These are phyloP conservation scores for Epizoanthus ramosus DNA, from an alignment of 92 coral and sea anemone species.

Conservation along the genomic window DNA sequence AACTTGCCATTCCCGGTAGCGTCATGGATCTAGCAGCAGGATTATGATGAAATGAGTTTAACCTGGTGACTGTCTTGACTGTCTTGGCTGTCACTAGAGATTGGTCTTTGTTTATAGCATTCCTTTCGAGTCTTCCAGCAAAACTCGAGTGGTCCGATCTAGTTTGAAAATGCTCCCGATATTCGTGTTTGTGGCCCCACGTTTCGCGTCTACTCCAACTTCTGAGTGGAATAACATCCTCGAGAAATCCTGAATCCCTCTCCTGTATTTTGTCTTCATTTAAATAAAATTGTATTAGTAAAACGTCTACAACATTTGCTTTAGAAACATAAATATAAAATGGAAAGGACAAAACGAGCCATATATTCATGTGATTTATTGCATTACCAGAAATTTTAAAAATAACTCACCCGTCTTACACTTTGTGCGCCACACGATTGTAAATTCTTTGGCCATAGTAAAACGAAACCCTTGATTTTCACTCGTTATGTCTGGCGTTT, in stretches of 20 bases:
- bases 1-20: conserved; percentile 12
- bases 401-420: conserved; percentile 16
- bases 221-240: conserved; percentile 28
- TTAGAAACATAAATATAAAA: too few relatives aligned
- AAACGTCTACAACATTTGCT: neutral
- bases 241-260: neutral
- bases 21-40: conserved; percentile 17
- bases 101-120: neutral
- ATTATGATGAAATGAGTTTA: neutral
- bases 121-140: conserved; percentile 10
- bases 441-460: conserved; percentile 26
- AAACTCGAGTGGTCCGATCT: conserved; percentile 3
- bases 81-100: neutral
- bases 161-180: neutral
- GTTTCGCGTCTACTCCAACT: conserved; percentile 14
- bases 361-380: neutral
- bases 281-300: neutral
- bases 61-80: neutral
- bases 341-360: too few relatives aligned
- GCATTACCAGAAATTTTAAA: neutral
- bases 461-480: too few relatives aligned
- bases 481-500: too few relatives aligned
- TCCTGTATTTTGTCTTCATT: conserved; percentile 2
- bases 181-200: neutral
- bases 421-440: conserved; percentile 7